These are phyloP conservation scores for Caenorhabditis sp. DNA, from an alignment of 2,888 invertebrate species.

Conservation along the genomic window DNA sequence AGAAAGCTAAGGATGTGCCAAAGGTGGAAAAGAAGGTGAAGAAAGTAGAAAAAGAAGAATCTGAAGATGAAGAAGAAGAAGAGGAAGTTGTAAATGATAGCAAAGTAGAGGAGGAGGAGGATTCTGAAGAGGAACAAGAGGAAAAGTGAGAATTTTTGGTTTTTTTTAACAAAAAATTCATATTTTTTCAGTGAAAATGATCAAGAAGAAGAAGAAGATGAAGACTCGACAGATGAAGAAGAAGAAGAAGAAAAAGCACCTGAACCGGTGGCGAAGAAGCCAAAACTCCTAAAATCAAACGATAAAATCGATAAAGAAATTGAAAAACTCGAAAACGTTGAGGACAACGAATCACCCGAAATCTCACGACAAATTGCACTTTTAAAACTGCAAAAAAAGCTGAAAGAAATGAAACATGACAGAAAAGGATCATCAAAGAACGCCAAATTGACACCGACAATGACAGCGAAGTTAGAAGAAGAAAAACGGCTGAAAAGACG, in stretches of 20 bases:
- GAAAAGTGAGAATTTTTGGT: conserved; percentile 8
- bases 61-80: conserved; percentile 9
- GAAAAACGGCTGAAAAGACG: conserved; percentile 50
- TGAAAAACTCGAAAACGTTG: conserved; percentile 41
- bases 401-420: conserved; percentile 43
- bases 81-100: conserved; percentile 8
- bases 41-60: conserved; percentile 19
- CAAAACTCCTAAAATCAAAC: conserved; percentile 22
- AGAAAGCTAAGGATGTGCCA: conserved; percentile 12
- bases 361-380: conserved; percentile 48
- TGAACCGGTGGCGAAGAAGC: conserved; percentile 16
- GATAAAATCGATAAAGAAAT: conserved; percentile 45
- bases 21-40: not conserved
- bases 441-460: conserved; percentile 28
- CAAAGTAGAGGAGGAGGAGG: conserved; percentile 6
- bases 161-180: no score
- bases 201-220: conserved; percentile 13
- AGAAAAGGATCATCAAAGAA: conserved; percentile 4
- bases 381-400: conserved; percentile 50
- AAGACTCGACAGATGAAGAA: conserved; percentile 36
- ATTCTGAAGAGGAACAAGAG: conserved; percentile 10
- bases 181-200: no score
- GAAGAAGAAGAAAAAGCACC: conserved; percentile 1
- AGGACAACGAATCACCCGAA: conserved; percentile 46
- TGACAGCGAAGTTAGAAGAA: conserved; percentile 29